Base-by-base conservation (phyloP, 2,888 invertebrate species). In the Tachina grossa region DNA sequence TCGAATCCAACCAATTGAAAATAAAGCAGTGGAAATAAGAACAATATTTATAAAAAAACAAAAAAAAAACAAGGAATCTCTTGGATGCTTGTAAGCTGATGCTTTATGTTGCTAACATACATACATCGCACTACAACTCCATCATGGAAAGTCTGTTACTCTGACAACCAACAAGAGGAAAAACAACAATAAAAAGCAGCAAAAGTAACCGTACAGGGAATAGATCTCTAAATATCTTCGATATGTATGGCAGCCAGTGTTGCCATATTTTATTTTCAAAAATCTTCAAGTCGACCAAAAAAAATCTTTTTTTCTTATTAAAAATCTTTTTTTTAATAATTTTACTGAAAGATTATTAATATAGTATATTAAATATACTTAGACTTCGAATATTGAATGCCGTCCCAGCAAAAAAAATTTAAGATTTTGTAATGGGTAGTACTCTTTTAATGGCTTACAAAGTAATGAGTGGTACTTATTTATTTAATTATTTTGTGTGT, bases 111-210 rank as follows among this genome's bases (percentile, higher is more conserved):
- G 43, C 39, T 69, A 22, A 61, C 49, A 63, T 10, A 47, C 13
- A 49, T n/a, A 59, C 59, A 55, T 16, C 2, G 8, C 45, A 74
- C 59, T 49, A 74, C 59, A 74, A 22, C 74, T 68, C 61, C 74
- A 69, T 69, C 66, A 71, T 76, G 77, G 74, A 77, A 81, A 81
- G 74, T 55, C 49, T 72, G 71, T 49, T 78, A n/a, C 69, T 61
- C 69, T 69, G 68, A 59, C 68, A 69, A 59, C 71, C 11, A 68
- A 45, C 53, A 75, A 71, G 22, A 45, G n/a, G 47, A 13, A 19
- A 55, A 51, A 59, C 59, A 53, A 53, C 6, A 9, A 31, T 31
- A n/a, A 31, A 39, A 13, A n/a, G 14, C 43, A 59, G 53, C 66
- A 55, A 65, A 19, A 22, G 45, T 76, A 72, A 79, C 45, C 82